Evolutionary conservation across 2,888 invertebrate genomes (phyloP), one percentile per base, ranked within the genome.

Genomic region (Netelia melanura): DNA sequence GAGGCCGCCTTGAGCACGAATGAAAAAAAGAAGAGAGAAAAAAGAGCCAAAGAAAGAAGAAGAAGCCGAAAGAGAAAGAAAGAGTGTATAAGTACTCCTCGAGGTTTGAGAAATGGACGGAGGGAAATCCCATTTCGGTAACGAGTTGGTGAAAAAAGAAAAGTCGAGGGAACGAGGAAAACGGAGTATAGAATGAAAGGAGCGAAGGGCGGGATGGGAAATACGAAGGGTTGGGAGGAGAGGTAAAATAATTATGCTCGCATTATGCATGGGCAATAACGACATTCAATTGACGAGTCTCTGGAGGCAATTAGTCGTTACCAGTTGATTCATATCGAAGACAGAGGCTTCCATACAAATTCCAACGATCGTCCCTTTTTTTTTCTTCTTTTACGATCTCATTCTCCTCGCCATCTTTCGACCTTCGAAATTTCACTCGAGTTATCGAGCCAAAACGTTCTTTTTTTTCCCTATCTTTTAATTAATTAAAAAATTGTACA

Each of bases 101-200:
- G 79, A 81, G 74, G 81, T 65, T 38, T 38, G 38, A 38, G 38
- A 38, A 38, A 38, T 72, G 79, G 62, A 56, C 17, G 58, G 23
- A 58, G 21, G 81, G 74, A 81, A 77, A 84, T 85, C 76, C 83
- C 81, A 83, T 84, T 84, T 77, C 81, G 62, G 76, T 77, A 84
- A 81, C 81, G 77, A 84, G 68, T 81, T 72, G 43, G 52, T 48
- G 56, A 76, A 48, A 21, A 71, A 58, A 79, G 56, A 75, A 43
- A 48, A 30, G 38, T 25, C 30, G 62, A 65, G 43, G 17, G 64
- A 54, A 58, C 56, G 65, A 23, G 38, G 48, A 43, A 56, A 56
- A 62, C 25, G 30, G 64, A 75, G 75, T 64, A 54, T 44, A 38
- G 48, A 75, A 65, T 17, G 14, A 76, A 58, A 21, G 17, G 58